Evolutionary conservation across 2,888 invertebrate species (phyloP).

Genomic region (Microchrysa polita): DNA sequence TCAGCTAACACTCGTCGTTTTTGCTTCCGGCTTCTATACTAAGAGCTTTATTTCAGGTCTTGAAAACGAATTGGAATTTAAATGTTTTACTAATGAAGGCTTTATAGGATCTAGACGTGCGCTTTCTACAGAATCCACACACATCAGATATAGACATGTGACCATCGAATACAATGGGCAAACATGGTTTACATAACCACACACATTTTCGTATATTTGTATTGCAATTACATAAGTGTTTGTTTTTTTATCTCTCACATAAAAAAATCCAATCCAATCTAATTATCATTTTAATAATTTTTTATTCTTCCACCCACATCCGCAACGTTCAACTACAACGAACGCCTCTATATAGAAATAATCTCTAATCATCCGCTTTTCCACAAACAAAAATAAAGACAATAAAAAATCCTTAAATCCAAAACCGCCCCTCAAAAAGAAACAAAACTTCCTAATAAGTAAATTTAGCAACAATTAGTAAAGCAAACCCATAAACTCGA

Average conservation of each 20-base stretch:
- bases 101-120: too few relatives aligned
- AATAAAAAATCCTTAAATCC: too few relatives aligned
- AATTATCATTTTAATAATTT: neutral
- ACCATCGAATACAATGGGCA: too few relatives aligned
- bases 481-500: slow-evolving; percentile 27
- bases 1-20: too few relatives aligned
- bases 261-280: slow-evolving; percentile 12
- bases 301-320: slow-evolving; percentile 14
- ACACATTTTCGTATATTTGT: neutral
- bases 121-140: too few relatives aligned
- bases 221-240: neutral
- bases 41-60: too few relatives aligned
- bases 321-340: slow-evolving; percentile 21
- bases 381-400: neutral
- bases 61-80: too few relatives aligned
- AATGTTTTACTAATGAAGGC: too few relatives aligned
- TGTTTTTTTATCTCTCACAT: slow-evolving; percentile 6
- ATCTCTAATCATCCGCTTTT: slow-evolving; percentile 18
- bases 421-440: neutral
- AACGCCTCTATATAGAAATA: slow-evolving; percentile 37
- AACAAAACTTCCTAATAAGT: neutral
- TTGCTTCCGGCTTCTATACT: too few relatives aligned
- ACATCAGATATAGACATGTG: too few relatives aligned
- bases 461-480: slow-evolving; percentile 26
- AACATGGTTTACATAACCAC: too few relatives aligned